Evolutionary conservation across 1,140 invertebrate genomes (phyloP).

Genomic region (Leptonema lineaticorne): DNA sequence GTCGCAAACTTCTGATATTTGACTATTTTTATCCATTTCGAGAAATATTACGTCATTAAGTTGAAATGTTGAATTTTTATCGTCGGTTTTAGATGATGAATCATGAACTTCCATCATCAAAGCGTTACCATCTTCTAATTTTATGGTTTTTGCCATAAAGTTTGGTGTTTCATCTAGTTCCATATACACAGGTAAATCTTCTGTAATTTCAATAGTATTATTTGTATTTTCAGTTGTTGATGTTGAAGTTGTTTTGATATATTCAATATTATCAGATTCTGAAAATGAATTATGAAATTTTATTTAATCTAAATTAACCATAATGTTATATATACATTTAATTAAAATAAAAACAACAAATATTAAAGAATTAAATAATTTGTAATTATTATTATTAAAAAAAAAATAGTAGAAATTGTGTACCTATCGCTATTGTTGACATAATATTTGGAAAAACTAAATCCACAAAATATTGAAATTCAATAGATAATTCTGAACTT

Average conservation of each 20-base stretch:
- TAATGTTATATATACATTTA: no score
- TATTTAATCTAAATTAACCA: no score
- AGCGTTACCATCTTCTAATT: conserved; percentile 32
- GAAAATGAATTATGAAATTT: no score
- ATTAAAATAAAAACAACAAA: no score
- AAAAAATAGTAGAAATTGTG: no score
- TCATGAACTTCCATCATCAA: conserved; percentile 34
- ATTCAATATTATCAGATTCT: neutral
- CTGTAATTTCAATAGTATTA: conserved; percentile 27
- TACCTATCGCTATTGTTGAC: neutral
- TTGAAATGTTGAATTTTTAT: conserved; percentile 2
- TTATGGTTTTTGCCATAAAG: conserved; percentile 30
- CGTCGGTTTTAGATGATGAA: conserved; percentile 1
- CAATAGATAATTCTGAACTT: conserved; percentile 65
- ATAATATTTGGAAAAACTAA: conserved; percentile 36
- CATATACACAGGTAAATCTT: conserved; percentile 23
- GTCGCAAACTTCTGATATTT: conserved; percentile 34
- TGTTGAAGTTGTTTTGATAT: neutral
- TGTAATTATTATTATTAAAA: no score
- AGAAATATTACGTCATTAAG: conserved; percentile 32
- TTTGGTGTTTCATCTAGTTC: conserved; percentile 14
- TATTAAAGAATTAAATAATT: no score
- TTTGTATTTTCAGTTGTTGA: conserved; percentile 16
- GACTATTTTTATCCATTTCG: conserved; percentile 29
- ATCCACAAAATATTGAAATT: conserved; percentile 70